Conservation (phyloP, 1,140 invertebrate species). For the Cotesia chilonis region DNA sequence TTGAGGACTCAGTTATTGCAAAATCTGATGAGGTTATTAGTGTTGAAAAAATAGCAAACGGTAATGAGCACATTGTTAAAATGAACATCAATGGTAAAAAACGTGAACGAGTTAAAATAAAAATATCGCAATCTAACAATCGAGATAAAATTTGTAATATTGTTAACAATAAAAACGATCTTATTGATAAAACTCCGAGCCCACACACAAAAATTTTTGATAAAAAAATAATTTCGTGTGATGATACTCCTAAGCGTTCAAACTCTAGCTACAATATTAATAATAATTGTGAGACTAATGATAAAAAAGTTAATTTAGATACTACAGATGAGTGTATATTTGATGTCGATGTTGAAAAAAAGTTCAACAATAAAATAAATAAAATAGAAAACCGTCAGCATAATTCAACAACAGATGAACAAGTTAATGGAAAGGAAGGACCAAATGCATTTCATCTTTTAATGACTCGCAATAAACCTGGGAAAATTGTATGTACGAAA, state of each 20-base stretch:
- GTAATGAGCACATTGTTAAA: constrained; percentile 3
- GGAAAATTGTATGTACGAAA: constrained; percentile 25
- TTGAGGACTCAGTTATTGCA: constrained; percentile 23
- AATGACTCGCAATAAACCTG: constrained; percentile 46
- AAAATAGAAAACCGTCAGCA: neutral
- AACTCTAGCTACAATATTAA: constrained; percentile 9
- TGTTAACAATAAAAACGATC: constrained; percentile 48
- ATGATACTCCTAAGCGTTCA: constrained; percentile 42
- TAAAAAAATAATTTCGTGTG: neutral
- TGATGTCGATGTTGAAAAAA: constrained; percentile 1
- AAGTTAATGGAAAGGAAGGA: neutral
- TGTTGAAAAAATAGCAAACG: constrained; percentile 35
- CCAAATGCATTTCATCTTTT: constrained; percentile 51
- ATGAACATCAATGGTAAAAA: constrained; percentile 37
- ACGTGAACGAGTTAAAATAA: constrained; percentile 53
- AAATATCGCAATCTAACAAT: constrained; percentile 45
- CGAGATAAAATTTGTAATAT: constrained; percentile 44
- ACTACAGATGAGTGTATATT: constrained; percentile 18
- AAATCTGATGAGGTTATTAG: constrained; percentile 39
- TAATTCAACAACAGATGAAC: neutral
- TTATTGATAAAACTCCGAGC: constrained; percentile 55
- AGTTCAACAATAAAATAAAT: neutral
- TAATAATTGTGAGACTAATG: constrained; percentile 8
- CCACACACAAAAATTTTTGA: constrained; percentile 33
- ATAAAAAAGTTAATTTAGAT: constrained; percentile 22